phyloP scores from a whole-genome alignment of 2,113 vertebrate genomes.

The Varanus komodoensis region DNA sequence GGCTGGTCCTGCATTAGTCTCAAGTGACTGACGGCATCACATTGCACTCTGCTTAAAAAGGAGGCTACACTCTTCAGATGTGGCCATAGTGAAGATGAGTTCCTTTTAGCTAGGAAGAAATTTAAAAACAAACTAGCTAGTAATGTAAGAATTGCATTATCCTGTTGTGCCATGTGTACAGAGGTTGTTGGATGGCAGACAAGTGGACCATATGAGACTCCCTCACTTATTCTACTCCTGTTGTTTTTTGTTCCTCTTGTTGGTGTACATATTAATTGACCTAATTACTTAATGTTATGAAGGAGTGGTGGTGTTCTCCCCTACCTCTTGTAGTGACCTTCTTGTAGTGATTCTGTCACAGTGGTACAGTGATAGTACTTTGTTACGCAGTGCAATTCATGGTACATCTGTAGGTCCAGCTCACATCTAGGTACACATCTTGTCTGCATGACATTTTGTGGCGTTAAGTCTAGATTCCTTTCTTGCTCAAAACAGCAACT shows the following conservation, averaged over 20 bases:
- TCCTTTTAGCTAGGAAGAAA: not conserved
- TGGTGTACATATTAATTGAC: conserved; percentile 58
- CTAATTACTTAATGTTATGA: conserved; percentile 54
- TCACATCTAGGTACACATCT: not conserved
- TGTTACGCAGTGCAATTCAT: not conserved
- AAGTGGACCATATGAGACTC: not conserved
- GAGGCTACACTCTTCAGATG: not conserved
- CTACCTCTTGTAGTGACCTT: not conserved
- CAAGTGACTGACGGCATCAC: not conserved
- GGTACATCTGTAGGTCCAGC: not conserved
- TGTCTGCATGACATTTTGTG: not conserved
- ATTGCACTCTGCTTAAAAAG: not conserved
- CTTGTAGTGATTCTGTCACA: not conserved
- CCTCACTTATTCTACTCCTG: conserved; percentile 11
- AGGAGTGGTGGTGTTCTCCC: conserved; percentile 19
- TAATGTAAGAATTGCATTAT: not conserved
- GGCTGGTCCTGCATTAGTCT: not conserved
- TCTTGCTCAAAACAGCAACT: not conserved
- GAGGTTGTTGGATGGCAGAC: no score
- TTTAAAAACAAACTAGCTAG: not conserved
- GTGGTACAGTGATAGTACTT: not conserved
- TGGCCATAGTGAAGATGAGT: not conserved
- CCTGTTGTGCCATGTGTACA: not conserved
- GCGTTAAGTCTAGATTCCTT: not conserved
- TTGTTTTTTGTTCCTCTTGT: not conserved